A percentile compares a stretch with the other conserved stretches of the same genome.
These are phyloP conservation scores for Aselliscus stoliczkanus DNA, from an alignment of 2,797 vertebrate species.

Conservation along the genomic window DNA sequence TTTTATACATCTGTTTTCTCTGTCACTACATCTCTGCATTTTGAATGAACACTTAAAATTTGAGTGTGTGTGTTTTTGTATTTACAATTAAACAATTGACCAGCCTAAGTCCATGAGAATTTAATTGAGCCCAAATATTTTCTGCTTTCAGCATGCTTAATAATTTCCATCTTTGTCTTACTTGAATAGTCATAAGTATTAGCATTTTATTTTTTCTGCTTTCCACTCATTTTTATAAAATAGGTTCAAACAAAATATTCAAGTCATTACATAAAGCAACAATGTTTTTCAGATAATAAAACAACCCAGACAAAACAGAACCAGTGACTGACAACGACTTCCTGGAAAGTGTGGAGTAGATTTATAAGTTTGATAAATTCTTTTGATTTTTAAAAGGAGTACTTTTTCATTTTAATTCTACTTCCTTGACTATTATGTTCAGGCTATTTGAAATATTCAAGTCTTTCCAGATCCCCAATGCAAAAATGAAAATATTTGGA, in stretches of 20 bases:
- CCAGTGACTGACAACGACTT: not conserved
- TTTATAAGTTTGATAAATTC: not conserved
- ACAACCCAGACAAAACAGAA: not conserved
- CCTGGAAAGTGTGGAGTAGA: not conserved
- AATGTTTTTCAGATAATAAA: not conserved
- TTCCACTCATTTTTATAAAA: conserved; percentile 24
- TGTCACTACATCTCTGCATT: not conserved
- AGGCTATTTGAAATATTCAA: not conserved
- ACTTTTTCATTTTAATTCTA: not conserved
- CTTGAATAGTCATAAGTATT: not conserved
- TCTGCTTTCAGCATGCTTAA: conserved; percentile 19
- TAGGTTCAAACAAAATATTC: conserved; percentile 11
- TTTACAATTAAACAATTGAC: conserved; percentile 10
- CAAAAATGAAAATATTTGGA: not conserved
- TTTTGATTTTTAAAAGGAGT: conserved; percentile 9
- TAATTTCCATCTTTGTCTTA: conserved; percentile 46
- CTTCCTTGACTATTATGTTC: not conserved
- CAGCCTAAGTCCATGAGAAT: not conserved
- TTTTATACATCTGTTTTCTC: conserved; percentile 13
- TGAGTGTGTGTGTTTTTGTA: not conserved
- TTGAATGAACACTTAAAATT: conserved; percentile 15
- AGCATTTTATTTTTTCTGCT: conserved; percentile 29
- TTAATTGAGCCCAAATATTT: conserved; percentile 27
- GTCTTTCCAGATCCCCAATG: not conserved
- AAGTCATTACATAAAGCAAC: not conserved